A percentile compares a stretch with the other conserved stretches of the same genome.
phyloP scores from a whole-genome alignment of 2,113 vertebrate species.

The Microcebus jonahi region DNA sequence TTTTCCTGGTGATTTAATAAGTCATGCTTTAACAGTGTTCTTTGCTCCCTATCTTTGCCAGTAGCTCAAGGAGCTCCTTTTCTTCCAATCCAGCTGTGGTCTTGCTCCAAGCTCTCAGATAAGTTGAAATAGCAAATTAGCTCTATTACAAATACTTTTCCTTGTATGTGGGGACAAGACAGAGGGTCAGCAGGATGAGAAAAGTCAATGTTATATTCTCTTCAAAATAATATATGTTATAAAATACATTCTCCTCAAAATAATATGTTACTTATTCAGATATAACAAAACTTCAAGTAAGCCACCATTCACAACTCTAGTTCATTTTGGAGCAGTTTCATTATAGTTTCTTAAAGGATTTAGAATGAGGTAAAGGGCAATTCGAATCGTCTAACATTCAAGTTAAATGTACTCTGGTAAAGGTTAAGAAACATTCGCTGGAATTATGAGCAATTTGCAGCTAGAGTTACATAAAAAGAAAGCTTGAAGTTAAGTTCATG shows the following conservation, averaged over 20 bases:
- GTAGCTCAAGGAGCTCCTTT: slow-evolving; percentile 17
- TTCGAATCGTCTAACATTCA: slow-evolving; percentile 7
- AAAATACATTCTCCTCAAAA: slow-evolving; percentile 12
- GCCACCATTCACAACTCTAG: not conserved
- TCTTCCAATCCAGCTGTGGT: not conserved
- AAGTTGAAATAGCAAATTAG: not conserved
- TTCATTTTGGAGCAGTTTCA: slow-evolving; percentile 27
- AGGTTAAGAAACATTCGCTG: slow-evolving; percentile 28
- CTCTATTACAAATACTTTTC: not conserved
- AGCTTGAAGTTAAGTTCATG: not conserved
- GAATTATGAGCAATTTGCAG: slow-evolving; percentile 46
- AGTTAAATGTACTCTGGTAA: slow-evolving; percentile 30
- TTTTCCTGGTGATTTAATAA: not conserved
- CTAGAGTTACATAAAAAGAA: slow-evolving; percentile 38
- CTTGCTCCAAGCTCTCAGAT: not conserved
- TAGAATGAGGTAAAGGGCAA: not conserved
- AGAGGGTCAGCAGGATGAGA: not conserved
- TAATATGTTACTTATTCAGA: not conserved
- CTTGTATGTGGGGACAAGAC: not conserved
- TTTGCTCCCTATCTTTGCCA: slow-evolving; percentile 9
- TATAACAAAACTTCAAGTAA: slow-evolving; percentile 34
- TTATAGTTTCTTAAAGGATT: not conserved
- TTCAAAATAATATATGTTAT: slow-evolving; percentile 17
- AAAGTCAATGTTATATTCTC: slow-evolving; percentile 1
- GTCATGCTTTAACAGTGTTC: not conserved